Evolutionary conservation across 2,797 vertebrate genomes (phyloP).

Genomic region (Florisuga fusca): DNA sequence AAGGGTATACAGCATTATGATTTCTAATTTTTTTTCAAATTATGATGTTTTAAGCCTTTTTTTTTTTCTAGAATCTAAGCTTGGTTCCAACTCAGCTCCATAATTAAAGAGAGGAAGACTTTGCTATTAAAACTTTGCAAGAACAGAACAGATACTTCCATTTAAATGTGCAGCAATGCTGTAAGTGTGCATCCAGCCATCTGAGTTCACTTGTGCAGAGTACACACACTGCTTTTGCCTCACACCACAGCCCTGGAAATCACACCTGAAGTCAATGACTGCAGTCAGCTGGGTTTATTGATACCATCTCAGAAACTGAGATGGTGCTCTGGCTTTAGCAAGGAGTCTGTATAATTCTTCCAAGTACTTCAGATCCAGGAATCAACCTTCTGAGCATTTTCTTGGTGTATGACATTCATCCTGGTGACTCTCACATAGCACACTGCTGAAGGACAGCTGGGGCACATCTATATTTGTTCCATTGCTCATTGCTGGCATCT

Average conservation of each 20-base stretch:
- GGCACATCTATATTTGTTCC: slow-evolving; percentile 86
- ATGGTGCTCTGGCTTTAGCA: not conserved
- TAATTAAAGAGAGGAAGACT: not conserved
- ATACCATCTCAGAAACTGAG: not conserved
- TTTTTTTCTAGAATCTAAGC: not conserved
- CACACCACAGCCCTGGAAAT: not conserved
- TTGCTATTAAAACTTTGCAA: not conserved
- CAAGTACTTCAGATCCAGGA: slow-evolving; percentile 32
- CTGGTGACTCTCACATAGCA: slow-evolving; percentile 78
- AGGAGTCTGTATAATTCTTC: not conserved
- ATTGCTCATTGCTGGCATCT: slow-evolving; percentile 70
- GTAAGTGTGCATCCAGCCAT: not conserved
- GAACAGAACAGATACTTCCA: not conserved
- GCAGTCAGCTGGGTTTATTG: not conserved
- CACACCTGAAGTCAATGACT: not conserved
- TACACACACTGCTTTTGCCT: not conserved
- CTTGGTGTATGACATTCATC: slow-evolving; percentile 51
- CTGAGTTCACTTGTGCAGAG: not conserved
- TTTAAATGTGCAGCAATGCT: not conserved
- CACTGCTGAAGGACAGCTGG: slow-evolving; percentile 39
- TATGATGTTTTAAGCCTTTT: not conserved
- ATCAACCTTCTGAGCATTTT: slow-evolving; percentile 24
- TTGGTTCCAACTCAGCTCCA: not conserved
- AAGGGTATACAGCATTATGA: not conserved
- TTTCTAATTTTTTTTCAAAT: not conserved